Base-by-base conservation (phyloP, 2,113 vertebrate genomes). In the Oceanodroma tethys region DNA sequence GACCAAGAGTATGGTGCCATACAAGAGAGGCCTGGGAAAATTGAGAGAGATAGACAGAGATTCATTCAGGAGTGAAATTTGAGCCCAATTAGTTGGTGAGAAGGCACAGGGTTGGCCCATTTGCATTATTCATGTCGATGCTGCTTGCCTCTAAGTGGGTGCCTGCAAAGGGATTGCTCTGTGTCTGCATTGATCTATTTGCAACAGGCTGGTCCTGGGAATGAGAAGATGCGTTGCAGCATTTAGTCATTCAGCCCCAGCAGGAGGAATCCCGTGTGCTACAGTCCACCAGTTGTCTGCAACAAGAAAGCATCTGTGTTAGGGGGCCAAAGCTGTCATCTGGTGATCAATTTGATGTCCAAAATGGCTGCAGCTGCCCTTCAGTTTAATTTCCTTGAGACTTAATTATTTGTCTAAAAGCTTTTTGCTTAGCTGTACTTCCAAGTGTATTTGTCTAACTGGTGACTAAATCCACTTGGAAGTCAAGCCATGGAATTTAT, bases 171-270 rank as follows among this genome's bases (percentile, higher is more conserved):
- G 43, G 30, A 20, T 17, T 59, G 59, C 34, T 48, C 11, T 53
- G 11, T 27, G 38, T 48, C 17, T 67, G 58, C 5, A 6, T 11
- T 16, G 11, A 43, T 65, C 59, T 74, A 11, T 65, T 72, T 86
- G 21, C 72, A 75, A 17, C 26, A 30, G 56, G 48, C n/a, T 53
- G 45, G 29, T 23, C 42, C 67, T 73, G 29, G 20, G 20, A 67
- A 60, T 10, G 16, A 53, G 59, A 29, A 73, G 58, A 25, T 0
- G 0, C 2, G 0, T 32, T 78, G 43, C 50, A 70, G 25, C n/a
- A 23, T 56, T 52, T 71, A 26, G 23, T 47, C 18, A 21, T 38
- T 74, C 32, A 47, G 56, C 13, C 16, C 8, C 0, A 0, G 52
- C 2, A 3, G 26, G 34, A 47, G 16, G 36, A 62, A 71, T 50